phyloP scores from a whole-genome alignment of 2,888 invertebrate genomes.

The Lordiphosa fenestrarum region DNA sequence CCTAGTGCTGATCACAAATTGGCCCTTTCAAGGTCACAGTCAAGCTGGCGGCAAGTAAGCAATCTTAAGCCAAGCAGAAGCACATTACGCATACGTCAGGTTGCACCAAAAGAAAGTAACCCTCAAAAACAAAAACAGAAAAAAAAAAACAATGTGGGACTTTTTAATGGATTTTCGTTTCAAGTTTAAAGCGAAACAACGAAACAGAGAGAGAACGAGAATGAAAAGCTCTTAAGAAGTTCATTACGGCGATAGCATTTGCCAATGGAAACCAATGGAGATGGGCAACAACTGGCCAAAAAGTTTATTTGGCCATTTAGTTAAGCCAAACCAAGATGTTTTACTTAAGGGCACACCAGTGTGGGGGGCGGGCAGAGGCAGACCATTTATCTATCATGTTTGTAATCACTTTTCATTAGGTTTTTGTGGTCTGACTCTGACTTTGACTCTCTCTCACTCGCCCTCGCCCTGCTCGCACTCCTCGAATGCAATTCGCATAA shows the following conservation, averaged over 20 bases:
- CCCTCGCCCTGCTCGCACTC: constrained; percentile 1
- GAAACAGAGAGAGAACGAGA: constrained; percentile 8
- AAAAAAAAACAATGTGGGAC: constrained; percentile 60
- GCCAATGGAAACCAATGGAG: constrained; percentile 11
- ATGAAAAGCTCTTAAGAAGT: constrained; percentile 72
- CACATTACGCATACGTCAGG: constrained; percentile 68
- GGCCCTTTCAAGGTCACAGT: constrained; percentile 28
- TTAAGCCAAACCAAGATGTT: constrained; percentile 63
- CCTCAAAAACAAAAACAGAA: constrained; percentile 1
- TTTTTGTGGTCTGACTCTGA: constrained; percentile 42
- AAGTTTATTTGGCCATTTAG: constrained; percentile 76
- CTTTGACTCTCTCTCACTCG: constrained; percentile 1
- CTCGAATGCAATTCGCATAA: constrained; percentile 70
- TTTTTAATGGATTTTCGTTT: constrained; percentile 73
- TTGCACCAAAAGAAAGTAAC: constrained; percentile 34
- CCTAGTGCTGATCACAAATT: constrained; percentile 25
- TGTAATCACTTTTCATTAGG: constrained; percentile 75
- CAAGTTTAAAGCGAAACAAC: constrained; percentile 39
- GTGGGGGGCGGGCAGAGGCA: not conserved
- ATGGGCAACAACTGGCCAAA: constrained; percentile 48
- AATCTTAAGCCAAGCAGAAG: constrained; percentile 49
- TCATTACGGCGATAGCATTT: constrained; percentile 65
- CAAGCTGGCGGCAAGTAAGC: no score
- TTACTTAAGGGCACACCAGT: constrained; percentile 48
- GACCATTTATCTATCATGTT: constrained; percentile 73